Evolutionary conservation across 2,888 invertebrate species (phyloP).

Genomic region (Anticlea derivata): DNA sequence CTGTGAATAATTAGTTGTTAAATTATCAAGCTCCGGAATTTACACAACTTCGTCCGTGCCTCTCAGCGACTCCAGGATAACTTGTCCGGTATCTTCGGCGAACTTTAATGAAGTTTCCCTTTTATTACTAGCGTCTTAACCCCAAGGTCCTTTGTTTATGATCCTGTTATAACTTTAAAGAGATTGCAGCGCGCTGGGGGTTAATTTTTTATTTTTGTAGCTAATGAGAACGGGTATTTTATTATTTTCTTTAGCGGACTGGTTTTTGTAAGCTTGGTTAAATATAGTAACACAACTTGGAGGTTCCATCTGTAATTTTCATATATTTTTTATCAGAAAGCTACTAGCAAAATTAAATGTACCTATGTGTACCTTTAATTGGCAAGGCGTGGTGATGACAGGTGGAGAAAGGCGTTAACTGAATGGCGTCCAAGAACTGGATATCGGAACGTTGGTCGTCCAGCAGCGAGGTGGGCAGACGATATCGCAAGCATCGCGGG

Average conservation of each 20-base stretch:
- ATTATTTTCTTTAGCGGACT: slow-evolving; percentile 33
- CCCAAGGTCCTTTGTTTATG: slow-evolving; percentile 73
- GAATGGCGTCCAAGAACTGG: too few relatives aligned
- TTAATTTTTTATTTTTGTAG: slow-evolving; percentile 47
- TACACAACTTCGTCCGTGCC: slow-evolving; percentile 36
- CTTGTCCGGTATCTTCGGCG: slow-evolving; percentile 64
- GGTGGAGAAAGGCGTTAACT: too few relatives aligned
- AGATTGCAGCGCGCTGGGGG: slow-evolving; percentile 54
- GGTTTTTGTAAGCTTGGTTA: slow-evolving; percentile 16
- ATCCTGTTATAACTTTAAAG: slow-evolving; percentile 74
- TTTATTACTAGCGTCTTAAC: slow-evolving; percentile 70
- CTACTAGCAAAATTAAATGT: too few relatives aligned
- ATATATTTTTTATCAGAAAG: too few relatives aligned
- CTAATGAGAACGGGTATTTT: slow-evolving; percentile 43
- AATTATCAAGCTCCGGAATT: slow-evolving; percentile 1
- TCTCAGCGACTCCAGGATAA: slow-evolving; percentile 53
- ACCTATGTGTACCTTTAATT: too few relatives aligned
- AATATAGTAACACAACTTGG: slow-evolving; percentile 9
- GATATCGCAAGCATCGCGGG: too few relatives aligned
- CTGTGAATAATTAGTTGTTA: too few relatives aligned
- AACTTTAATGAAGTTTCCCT: slow-evolving; percentile 78
- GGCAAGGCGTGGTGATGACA: too few relatives aligned
- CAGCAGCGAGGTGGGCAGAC: too few relatives aligned
- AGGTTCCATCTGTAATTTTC: background rate
- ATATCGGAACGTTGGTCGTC: too few relatives aligned